A percentile compares a stretch with the other conserved stretches of the same genome.
Conservation (phyloP, 53 echinoderm and acorn worm genomes). For the Luidia sarsii region DNA sequence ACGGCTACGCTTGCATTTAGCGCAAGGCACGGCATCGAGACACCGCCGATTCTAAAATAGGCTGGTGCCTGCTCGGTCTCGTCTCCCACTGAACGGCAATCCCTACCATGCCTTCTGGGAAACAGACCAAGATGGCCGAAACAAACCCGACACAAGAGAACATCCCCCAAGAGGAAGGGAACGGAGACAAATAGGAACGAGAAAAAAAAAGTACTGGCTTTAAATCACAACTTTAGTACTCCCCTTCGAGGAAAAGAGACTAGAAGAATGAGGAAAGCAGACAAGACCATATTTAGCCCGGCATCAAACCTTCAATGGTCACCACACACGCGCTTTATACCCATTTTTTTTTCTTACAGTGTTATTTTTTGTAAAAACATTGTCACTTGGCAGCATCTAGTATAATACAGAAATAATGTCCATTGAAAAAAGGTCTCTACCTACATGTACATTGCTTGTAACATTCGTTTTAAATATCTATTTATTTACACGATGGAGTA, state of each 20-base stretch:
- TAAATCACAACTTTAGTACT: background rate
- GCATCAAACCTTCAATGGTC: no score
- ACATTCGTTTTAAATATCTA: constrained; percentile 54
- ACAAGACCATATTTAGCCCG: no score
- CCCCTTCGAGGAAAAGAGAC: background rate
- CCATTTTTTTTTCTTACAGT: no score
- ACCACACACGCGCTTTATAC: no score
- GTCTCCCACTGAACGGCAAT: no score
- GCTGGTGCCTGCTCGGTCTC: no score
- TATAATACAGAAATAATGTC: constrained; percentile 36
- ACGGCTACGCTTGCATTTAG: no score
- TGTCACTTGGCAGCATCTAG: constrained; percentile 35
- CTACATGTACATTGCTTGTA: constrained; percentile 15
- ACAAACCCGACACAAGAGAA: background rate
- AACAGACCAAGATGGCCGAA: background rate
- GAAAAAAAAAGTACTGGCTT: background rate
- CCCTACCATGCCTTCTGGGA: no score
- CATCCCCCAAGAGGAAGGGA: background rate
- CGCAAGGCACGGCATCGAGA: no score
- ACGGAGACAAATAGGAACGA: background rate
- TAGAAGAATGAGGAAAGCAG: background rate
- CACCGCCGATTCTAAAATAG: no score
- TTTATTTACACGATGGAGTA: constrained; percentile 24
- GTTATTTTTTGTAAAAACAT: constrained; percentile 21
- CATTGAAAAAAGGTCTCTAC: background rate